Conservation (phyloP, 2,797 vertebrate genomes). For the Melanotaenia pygmaea region DNA sequence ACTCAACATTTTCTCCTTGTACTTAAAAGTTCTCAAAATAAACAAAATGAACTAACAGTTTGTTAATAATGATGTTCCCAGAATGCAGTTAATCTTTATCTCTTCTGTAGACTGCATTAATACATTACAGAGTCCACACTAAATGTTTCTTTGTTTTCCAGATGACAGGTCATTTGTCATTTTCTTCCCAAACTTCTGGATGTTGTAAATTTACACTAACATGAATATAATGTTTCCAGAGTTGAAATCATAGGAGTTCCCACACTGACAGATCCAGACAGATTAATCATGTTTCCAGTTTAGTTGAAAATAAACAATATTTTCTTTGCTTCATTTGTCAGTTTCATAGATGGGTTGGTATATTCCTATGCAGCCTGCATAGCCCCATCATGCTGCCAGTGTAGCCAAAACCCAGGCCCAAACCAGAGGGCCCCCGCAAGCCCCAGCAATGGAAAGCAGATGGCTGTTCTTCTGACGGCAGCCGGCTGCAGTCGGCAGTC, state of each 20-base stretch:
- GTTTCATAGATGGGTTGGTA: conserved; percentile 36
- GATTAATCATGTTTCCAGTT: conserved; percentile 39
- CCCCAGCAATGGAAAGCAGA: conserved; percentile 83
- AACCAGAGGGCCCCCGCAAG: conserved; percentile 41
- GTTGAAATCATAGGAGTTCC: conserved; percentile 32
- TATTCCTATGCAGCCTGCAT: conserved; percentile 39
- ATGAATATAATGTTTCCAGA: conserved; percentile 14
- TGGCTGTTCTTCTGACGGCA: conserved; percentile 75
- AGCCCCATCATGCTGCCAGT: conserved; percentile 43
- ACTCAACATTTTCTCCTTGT: too few species aligned
- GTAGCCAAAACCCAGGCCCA: conserved; percentile 45
- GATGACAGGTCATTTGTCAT: neutral
- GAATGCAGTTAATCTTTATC: too few species aligned
- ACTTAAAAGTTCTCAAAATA: too few species aligned
- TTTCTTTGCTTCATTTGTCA: conserved; percentile 50
- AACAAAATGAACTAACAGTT: too few species aligned
- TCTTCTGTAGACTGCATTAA: neutral
- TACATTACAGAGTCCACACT: neutral
- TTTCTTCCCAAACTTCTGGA: conserved; percentile 10
- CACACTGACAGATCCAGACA: conserved; percentile 27
- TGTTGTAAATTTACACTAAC: neutral
- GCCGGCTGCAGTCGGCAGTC: conserved; percentile 71
- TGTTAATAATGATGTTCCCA: too few species aligned
- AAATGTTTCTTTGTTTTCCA: conserved; percentile 12
- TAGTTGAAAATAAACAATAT: conserved; percentile 45